Conservation (phyloP, 1,140 invertebrate species). For the Conopomorpha cramerella region DNA sequence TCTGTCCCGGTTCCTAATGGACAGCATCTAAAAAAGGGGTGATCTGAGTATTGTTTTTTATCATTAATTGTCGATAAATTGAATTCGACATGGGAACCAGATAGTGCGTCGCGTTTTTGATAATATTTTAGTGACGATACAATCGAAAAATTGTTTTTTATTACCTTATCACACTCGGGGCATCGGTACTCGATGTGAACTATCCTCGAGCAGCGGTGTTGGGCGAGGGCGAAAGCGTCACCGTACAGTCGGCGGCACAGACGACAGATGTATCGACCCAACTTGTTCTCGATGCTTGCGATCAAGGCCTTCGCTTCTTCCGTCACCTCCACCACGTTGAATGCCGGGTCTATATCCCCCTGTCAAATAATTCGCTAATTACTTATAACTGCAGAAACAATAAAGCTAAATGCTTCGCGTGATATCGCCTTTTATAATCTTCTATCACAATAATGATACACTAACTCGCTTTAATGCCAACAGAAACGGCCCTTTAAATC, state of each 20-base stretch:
- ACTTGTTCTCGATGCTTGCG: constrained; percentile 94
- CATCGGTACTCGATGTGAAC: constrained; percentile 98
- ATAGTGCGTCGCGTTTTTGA: too few species aligned
- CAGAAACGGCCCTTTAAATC: constrained; percentile 2
- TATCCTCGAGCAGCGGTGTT: constrained; percentile 95
- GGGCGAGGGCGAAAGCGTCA: constrained; percentile 95
- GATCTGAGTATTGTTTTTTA: constrained; percentile 2
- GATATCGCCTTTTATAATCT: constrained; percentile 6
- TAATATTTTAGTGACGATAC: too few species aligned
- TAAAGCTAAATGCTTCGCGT: background rate
- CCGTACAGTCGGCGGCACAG: constrained; percentile 91
- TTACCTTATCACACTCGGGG: constrained; percentile 93
- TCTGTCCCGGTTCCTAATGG: background rate
- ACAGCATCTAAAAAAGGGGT: constrained; percentile 5
- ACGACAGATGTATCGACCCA: constrained; percentile 94
- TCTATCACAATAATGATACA: too few species aligned
- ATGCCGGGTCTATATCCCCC: constrained; percentile 95
- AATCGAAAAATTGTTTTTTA: background rate
- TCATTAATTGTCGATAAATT: constrained; percentile 1
- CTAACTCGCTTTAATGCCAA: too few species aligned
- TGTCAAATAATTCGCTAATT: constrained; percentile 12
- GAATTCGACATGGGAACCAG: constrained; percentile 4
- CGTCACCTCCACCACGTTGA: constrained; percentile 95
- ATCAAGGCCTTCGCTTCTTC: constrained; percentile 93
- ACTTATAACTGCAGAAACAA: background rate